Base-by-base conservation (phyloP, 2,113 vertebrate genomes). In the Manacus vitellinus region DNA sequence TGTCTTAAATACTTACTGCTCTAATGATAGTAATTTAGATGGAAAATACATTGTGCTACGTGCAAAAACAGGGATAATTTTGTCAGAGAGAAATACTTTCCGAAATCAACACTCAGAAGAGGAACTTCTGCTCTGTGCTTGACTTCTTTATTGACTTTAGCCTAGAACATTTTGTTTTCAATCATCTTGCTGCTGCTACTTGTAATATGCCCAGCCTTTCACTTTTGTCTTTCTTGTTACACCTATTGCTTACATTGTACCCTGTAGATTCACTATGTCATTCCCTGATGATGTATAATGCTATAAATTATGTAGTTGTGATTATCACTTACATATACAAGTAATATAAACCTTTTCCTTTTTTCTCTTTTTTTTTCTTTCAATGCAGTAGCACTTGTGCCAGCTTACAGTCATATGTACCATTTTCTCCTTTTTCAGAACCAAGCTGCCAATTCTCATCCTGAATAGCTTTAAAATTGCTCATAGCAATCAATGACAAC, bases 401-500 rank as follows among this genome's bases (percentile, higher is more conserved):
- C 83, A 96, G 73, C 61, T 96, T 97, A 89, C 94, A 97, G 94
- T 97, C 73, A 79, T 91, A 92, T 43, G 44, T 96, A 94, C 90
- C 76, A 91, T 92, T 98, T 96, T 97, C 75, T 94, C 72, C 58
- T 93, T 88, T 97, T 98, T 98, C 95, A 98, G 94, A 98, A 89
- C 96, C 95, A 98, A 97, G 86, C 95, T 96, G 96, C 96, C 95
- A 97, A 98, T 98, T 98, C 97, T 98, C 95, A 94, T 96, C 95
- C 95, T 98, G 97, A 98, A 98, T 98, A 98, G 97, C 97, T 98
- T 97, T 97, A 97, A 98, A 98, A 98, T 98, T 98, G 98, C 98
- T 98, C 95, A 95, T 96, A 98, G 98, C 98, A 98, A 98, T 98
- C 98, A 98, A 98, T 98, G 97, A 97, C 97, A 98, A 98, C 98